These are phyloP conservation scores for Oreohelix idahoensis DNA, from an alignment of 1,140 invertebrate species.

Conservation along the genomic window DNA sequence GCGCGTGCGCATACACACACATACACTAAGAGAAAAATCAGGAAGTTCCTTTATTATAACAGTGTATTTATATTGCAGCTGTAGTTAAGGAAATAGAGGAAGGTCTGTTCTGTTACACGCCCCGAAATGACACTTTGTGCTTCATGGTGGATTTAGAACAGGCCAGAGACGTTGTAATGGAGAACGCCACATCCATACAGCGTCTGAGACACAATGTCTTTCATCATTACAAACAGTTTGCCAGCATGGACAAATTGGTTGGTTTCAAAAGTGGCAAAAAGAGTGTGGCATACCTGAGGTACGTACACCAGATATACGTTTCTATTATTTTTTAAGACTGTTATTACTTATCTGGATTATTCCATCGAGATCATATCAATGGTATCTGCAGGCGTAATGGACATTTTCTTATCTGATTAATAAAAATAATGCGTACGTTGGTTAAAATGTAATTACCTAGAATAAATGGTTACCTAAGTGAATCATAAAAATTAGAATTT, in stretches of 20 bases:
- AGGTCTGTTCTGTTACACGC: slow-evolving; percentile 39
- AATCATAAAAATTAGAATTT: too few species aligned
- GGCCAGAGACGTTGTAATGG: not conserved
- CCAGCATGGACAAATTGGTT: slow-evolving; percentile 39
- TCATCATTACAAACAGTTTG: slow-evolving; percentile 34
- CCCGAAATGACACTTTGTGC: slow-evolving; percentile 41
- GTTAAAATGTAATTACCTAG: too few species aligned
- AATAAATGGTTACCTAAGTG: too few species aligned
- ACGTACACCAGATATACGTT: not conserved
- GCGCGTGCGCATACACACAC: too few species aligned
- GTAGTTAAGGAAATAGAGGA: slow-evolving; percentile 44
- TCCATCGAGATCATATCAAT: too few species aligned
- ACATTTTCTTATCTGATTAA: too few species aligned
- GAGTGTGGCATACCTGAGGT: slow-evolving; percentile 42
- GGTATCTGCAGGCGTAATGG: too few species aligned
- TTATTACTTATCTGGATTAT: too few species aligned
- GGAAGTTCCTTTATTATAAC: not conserved
- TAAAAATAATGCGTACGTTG: too few species aligned
- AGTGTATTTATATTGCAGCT: slow-evolving; percentile 21
- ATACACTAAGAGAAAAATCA: too few species aligned
- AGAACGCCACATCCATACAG: slow-evolving; percentile 4
- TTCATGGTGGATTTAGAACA: slow-evolving; percentile 38
- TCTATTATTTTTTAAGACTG: too few species aligned
- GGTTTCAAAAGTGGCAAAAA: slow-evolving; percentile 40
- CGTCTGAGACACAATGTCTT: slow-evolving; percentile 32